Percentiles rank a stretch among this genome's conserved stretches.
These are phyloP conservation scores for Drosophila kohkoa DNA, from an alignment of 1,140 invertebrate species.

Conservation along the genomic window DNA sequence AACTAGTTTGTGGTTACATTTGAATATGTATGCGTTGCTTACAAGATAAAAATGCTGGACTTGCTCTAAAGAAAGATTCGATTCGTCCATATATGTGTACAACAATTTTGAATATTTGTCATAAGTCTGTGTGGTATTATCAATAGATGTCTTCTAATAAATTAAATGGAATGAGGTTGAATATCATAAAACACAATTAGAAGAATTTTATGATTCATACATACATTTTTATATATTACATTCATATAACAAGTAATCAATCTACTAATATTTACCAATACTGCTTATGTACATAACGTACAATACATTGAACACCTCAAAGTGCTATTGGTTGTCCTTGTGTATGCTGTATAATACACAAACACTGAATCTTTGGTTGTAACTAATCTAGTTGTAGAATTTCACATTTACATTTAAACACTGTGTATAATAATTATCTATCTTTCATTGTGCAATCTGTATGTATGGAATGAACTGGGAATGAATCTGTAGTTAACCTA, in stretches of 20 bases:
- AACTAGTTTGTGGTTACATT: constrained; percentile 28
- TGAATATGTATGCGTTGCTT: constrained; percentile 42
- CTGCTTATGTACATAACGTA: constrained; percentile 7
- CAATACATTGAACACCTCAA: constrained; percentile 28
- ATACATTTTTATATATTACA: constrained; percentile 22
- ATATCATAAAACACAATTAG: constrained; percentile 27
- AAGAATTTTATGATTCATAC: constrained; percentile 26
- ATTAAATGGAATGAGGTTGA: constrained; percentile 29
- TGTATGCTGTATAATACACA: constrained; percentile 35
- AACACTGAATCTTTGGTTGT: not conserved
- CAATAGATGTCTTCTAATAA: constrained; percentile 29
- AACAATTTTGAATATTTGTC: constrained; percentile 36
- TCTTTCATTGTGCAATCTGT: constrained; percentile 5
- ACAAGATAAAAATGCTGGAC: constrained; percentile 37
- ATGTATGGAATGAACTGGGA: constrained; percentile 8
- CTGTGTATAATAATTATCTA: not conserved
- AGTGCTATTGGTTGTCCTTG: constrained; percentile 44
- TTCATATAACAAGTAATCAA: constrained; percentile 25
- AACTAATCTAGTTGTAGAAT: constrained; percentile 6
- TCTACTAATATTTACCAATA: constrained; percentile 16
- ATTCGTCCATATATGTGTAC: constrained; percentile 22
- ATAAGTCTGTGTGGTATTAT: constrained; percentile 32
- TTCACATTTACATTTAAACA: constrained; percentile 31
- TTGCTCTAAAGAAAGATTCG: constrained; percentile 12
- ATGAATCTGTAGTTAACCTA: constrained; percentile 34